These are phyloP conservation scores for Odocoileus virginianus DNA, from an alignment of 2,113 vertebrate species.

Conservation along the genomic window DNA sequence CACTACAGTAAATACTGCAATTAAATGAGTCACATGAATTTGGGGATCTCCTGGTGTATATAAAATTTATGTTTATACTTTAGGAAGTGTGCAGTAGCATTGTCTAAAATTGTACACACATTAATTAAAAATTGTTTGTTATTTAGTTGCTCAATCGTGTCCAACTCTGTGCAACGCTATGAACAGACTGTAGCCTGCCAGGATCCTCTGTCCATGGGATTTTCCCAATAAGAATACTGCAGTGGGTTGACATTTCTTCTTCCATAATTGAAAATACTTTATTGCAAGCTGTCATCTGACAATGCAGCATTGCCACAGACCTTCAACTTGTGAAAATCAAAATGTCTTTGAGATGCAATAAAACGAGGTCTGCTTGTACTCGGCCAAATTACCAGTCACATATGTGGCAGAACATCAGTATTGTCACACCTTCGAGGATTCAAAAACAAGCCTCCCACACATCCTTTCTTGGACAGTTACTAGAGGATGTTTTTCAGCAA, in stretches of 20 bases:
- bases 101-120: background rate
- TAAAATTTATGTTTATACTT: background rate
- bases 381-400: background rate
- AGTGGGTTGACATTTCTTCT: background rate
- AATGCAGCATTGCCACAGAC: background rate
- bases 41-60: background rate
- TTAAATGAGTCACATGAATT: background rate
- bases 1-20: background rate
- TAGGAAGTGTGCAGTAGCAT: background rate
- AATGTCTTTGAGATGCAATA: background rate
- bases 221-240: background rate
- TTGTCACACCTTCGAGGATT: background rate
- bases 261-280: background rate
- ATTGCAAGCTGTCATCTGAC: background rate
- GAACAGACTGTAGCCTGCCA: background rate
- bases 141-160: background rate
- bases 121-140: background rate
- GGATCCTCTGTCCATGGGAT: background rate
- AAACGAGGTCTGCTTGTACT: background rate
- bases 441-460: background rate
- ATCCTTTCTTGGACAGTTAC: background rate
- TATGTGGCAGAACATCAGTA: background rate
- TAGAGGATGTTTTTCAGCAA: background rate
- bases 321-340: background rate
- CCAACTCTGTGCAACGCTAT: background rate